Evolutionary conservation across 2,888 invertebrate genomes (phyloP).

Genomic region (Heteromurus nitidus): DNA sequence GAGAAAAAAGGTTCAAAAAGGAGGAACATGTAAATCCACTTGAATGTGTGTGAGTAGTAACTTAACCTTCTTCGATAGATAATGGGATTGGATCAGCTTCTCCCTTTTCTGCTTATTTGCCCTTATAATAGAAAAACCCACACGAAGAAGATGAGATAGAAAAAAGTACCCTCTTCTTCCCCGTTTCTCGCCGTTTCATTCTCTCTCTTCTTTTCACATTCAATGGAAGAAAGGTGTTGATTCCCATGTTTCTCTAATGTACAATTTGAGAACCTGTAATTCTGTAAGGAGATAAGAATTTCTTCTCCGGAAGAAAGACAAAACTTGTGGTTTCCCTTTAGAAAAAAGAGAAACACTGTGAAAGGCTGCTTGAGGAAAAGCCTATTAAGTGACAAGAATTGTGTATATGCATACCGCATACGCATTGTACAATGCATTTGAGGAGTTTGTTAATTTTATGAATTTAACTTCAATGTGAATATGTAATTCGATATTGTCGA

Average conservation of each 20-base stretch:
- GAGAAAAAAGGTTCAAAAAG: conserved; percentile 9
- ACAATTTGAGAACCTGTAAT: neutral
- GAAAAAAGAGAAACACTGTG: neutral
- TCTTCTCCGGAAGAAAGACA: neutral
- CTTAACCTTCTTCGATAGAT: neutral
- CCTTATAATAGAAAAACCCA: neutral
- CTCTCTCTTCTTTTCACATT: neutral
- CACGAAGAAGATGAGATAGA: neutral
- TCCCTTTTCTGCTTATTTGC: neutral
- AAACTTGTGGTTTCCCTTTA: conserved; percentile 3
- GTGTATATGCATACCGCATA: neutral
- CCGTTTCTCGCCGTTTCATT: neutral
- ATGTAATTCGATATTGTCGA: too few species aligned
- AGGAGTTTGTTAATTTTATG: too few species aligned
- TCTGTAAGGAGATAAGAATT: neutral
- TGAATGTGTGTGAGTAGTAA: conserved; percentile 2
- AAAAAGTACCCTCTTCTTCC: neutral
- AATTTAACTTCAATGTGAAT: too few species aligned
- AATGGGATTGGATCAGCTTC: conserved; percentile 23
- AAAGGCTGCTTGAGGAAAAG: conserved; percentile 29
- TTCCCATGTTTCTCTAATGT: conserved; percentile 5
- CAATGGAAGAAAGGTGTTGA: conserved; percentile 3
- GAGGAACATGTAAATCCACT: conserved; percentile 34
- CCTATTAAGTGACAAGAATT: neutral
- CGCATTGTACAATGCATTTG: too few species aligned